phyloP scores from a whole-genome alignment of 2,888 invertebrate genomes.

The Unio delphinus region DNA sequence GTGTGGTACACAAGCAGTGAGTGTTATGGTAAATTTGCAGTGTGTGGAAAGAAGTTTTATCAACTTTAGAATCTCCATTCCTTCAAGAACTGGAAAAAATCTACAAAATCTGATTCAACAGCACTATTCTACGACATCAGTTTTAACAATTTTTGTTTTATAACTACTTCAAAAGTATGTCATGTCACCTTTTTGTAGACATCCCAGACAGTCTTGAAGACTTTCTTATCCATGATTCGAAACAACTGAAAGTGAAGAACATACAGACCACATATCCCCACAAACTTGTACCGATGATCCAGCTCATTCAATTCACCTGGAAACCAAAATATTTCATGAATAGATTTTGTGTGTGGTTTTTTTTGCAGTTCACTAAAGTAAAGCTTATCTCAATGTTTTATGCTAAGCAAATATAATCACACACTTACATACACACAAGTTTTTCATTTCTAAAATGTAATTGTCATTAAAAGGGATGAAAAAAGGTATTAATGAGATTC shows the following conservation, averaged over 20 bases:
- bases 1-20: too few species aligned
- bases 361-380: too few species aligned
- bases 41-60: not conserved
- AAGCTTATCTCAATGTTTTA: too few species aligned
- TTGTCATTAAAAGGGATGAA: too few species aligned
- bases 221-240: slow-evolving; percentile 83
- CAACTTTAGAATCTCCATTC: too few species aligned
- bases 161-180: not conserved
- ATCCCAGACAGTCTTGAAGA: slow-evolving; percentile 82
- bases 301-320: slow-evolving; percentile 66
- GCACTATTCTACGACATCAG: not conserved
- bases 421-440: too few species aligned
- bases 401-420: too few species aligned
- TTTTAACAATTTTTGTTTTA: not conserved
- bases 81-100: too few species aligned
- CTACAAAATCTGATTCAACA: not conserved
- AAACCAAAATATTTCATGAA: not conserved
- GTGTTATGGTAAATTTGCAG: not conserved
- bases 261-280: slow-evolving; percentile 71
- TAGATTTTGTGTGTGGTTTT: too few species aligned
- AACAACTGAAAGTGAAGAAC: slow-evolving; percentile 75
- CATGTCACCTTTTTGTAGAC: slow-evolving; percentile 80
- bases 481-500: too few species aligned
- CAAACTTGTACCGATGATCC: slow-evolving; percentile 67
- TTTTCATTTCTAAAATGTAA: too few species aligned